Percentiles rank a stretch among this genome's conserved stretches.
phyloP scores from a whole-genome alignment of 2,888 invertebrate species.

The Acleris sparsana region DNA sequence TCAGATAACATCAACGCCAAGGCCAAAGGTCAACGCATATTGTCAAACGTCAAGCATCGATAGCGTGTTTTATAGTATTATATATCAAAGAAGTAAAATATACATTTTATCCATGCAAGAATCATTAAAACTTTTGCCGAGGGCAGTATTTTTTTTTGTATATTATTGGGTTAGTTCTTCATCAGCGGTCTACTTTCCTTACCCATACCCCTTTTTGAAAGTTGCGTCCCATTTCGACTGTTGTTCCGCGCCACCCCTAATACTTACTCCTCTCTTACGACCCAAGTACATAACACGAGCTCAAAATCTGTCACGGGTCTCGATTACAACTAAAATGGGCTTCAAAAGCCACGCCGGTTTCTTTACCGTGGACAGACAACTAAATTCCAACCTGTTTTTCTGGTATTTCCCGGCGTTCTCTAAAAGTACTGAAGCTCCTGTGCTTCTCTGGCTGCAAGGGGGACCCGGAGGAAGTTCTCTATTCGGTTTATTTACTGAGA shows the following conservation, averaged over 20 bases:
- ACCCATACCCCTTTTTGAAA: slow-evolving; percentile 66
- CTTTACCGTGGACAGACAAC: slow-evolving; percentile 83
- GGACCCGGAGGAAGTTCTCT: slow-evolving; percentile 83
- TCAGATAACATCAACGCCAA: no score
- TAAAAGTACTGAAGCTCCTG: slow-evolving; percentile 66
- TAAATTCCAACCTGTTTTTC: slow-evolving; percentile 84
- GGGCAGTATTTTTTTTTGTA: no score
- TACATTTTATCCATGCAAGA: no score
- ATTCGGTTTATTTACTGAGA: slow-evolving; percentile 82
- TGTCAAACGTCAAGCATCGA: no score
- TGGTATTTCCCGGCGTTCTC: slow-evolving; percentile 85
- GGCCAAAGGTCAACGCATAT: no score
- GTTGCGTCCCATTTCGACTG: slow-evolving; percentile 47
- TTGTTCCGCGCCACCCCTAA: slow-evolving; percentile 73
- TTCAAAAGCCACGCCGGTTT: slow-evolving; percentile 84
- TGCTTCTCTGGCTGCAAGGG: slow-evolving; percentile 84
- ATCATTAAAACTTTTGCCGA: no score
- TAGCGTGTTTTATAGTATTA: no score
- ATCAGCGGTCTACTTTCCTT: slow-evolving; percentile 51
- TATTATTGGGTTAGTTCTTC: slow-evolving; percentile 5
- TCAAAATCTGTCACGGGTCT: slow-evolving; percentile 64
- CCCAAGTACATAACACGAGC: slow-evolving; percentile 76
- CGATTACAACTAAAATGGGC: slow-evolving; percentile 62
- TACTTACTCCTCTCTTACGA: slow-evolving; percentile 83
- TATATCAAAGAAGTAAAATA: no score